phyloP scores from a whole-genome alignment of 2,113 vertebrate species.

The Puntigrus tetrazona region DNA sequence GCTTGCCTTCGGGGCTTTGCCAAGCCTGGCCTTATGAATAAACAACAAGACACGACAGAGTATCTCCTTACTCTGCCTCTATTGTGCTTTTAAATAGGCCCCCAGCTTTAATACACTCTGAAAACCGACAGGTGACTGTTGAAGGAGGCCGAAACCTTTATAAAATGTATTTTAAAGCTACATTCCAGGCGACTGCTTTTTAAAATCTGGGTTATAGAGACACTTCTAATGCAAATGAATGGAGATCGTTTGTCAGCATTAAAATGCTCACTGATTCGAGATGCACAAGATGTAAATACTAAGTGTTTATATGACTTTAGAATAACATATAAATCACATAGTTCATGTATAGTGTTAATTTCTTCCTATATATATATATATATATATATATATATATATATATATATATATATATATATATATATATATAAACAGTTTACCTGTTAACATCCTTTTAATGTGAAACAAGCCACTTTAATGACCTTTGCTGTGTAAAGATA shows the following conservation, averaged over 20 bases:
- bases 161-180: not conserved
- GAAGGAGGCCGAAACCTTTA: not conserved
- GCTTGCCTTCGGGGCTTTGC: conserved; percentile 75
- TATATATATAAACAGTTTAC: too few relatives aligned
- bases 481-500: not conserved
- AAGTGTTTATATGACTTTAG: not conserved
- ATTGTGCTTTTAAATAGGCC: conserved; percentile 68
- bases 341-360: not conserved
- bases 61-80: conserved; percentile 77
- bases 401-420: too few relatives aligned
- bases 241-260: not conserved
- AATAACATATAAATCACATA: not conserved
- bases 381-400: too few relatives aligned
- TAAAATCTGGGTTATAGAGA: not conserved
- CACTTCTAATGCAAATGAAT: not conserved
- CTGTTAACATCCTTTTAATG: not conserved
- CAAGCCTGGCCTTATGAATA: conserved; percentile 81
- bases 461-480: not conserved
- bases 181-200: too few relatives aligned
- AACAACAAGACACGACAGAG: conserved; percentile 69
- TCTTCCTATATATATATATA: not conserved
- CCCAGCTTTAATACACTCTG: conserved; percentile 35
- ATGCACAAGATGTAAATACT: not conserved
- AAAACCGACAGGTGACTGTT: conserved; percentile 5
- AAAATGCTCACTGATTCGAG: not conserved